A percentile compares a stretch with the other conserved stretches of the same genome.
Evolutionary conservation across 2,113 vertebrate genomes (phyloP).

Genomic region (Ploceus nigricollis): DNA sequence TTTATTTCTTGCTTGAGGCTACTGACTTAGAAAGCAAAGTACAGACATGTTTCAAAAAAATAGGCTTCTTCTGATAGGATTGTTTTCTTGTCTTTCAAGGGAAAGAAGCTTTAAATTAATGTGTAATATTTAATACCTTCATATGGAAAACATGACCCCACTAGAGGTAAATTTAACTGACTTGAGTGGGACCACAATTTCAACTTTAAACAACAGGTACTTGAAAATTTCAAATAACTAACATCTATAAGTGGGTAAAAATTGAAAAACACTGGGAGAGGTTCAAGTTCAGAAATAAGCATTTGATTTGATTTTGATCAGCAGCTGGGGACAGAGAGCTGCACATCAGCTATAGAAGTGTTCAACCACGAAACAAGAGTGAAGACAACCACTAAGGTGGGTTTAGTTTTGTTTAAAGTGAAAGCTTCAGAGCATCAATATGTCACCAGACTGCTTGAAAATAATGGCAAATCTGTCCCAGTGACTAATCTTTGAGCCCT

Average conservation of each 20-base stretch:
- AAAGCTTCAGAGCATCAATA: neutral
- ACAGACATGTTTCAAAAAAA: neutral
- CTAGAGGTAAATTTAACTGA: neutral
- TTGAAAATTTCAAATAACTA: neutral
- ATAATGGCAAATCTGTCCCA: neutral
- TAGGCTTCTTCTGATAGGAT: neutral
- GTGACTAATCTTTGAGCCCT: conserved; percentile 11
- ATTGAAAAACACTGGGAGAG: neutral
- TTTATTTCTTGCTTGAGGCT: neutral
- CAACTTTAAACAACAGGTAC: neutral
- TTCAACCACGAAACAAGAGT: neutral
- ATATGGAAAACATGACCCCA: neutral
- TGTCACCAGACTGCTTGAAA: neutral
- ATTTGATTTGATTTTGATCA: neutral
- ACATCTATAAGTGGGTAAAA: neutral
- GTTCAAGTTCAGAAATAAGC: neutral
- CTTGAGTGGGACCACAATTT: neutral
- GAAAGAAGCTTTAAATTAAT: neutral
- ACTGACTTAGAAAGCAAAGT: neutral
- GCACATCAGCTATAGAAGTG: neutral
- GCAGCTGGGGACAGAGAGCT: neutral
- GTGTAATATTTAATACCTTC: neutral
- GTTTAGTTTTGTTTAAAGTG: neutral
- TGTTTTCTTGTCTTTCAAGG: neutral
- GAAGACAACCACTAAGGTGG: neutral